Evolutionary conservation across 1,140 invertebrate genomes (phyloP).

Genomic region (Drosophila simulans): DNA sequence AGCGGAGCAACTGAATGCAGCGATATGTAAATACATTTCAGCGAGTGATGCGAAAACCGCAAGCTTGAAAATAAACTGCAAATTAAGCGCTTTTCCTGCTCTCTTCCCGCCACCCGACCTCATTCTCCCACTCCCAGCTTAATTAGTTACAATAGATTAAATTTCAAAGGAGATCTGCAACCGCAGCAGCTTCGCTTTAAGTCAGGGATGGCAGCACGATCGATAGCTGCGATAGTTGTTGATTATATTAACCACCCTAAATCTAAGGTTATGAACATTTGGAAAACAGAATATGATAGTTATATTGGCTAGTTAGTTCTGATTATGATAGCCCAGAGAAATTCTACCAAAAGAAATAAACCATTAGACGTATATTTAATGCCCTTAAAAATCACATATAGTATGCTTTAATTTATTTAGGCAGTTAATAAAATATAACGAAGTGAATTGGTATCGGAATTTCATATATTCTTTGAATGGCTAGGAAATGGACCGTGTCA

Average conservation of each 20-base stretch:
- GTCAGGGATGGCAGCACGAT: slow-evolving; percentile 4
- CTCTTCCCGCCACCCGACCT: not conserved
- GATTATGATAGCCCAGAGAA: too few species aligned
- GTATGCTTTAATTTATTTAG: too few species aligned
- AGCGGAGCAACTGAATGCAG: slow-evolving; percentile 14
- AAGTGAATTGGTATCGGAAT: too few species aligned
- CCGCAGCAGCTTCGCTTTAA: slow-evolving; percentile 46
- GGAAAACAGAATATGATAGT: too few species aligned
- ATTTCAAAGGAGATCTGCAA: slow-evolving; percentile 78
- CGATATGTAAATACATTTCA: slow-evolving; percentile 43
- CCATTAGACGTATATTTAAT: too few species aligned
- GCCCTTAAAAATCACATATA: too few species aligned
- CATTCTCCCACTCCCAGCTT: slow-evolving; percentile 42
- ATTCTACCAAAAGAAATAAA: too few species aligned
- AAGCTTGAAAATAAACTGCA: slow-evolving; percentile 74
- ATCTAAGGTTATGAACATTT: not conserved
- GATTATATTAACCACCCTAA: not conserved
- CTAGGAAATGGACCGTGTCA: slow-evolving; percentile 12
- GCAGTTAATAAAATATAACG: too few species aligned
- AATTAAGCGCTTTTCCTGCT: slow-evolving; percentile 72
- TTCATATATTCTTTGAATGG: not conserved
- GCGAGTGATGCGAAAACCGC: slow-evolving; percentile 65
- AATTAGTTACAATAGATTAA: slow-evolving; percentile 84
- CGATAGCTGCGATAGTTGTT: not conserved
- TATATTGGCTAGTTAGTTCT: too few species aligned